Evolutionary conservation across 2,797 vertebrate species (phyloP), one percentile per base, ranked within the genome.

Genomic region (Eurystomus glaucurus): DNA sequence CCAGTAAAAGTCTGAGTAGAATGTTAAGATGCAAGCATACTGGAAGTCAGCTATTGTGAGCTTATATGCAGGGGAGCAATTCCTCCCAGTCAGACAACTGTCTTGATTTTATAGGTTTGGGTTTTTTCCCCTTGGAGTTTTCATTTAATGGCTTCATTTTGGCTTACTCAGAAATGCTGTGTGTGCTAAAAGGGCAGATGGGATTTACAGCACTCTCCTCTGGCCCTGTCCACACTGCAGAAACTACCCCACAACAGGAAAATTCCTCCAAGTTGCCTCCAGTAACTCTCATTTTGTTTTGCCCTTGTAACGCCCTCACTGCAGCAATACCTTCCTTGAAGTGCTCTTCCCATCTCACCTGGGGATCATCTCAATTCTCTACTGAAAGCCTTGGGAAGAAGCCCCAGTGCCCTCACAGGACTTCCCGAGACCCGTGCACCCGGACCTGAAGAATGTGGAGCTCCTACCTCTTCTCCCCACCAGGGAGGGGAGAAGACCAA

Each of bases 61-160:
- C 26, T 58, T 29, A 33, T 5, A 8, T 48, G 52, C 35, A 58
- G 9, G 35, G 43, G 33, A 94, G 45, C 22, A 31, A 43, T 7
- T 2, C 1, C 11, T 72, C n/a, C 9, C 28, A 60, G 17, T 31
- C 33, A 85, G 52, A 37, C 4, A 64, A n/a, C 21, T 41, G 19
- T 26, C 29, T 72, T 46, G 33, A 69, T 57, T 52, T 75, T 70
- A 37, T 41, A 41, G 41, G 41, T 41, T 41, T 57, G 39, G 6
- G 0, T 1, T 37, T 80, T 35, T 58, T 57, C 15, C 0, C 23
- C 11, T 3, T 7, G 0, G 3, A 2, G 2, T 85, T 81, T 78
- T 81, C 29, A 50, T 46, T 64, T 43, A 86, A 52, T 20, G 3
- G 4, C 18, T 88, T 69, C 0, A 41, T 64, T 54, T 81, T 74